These are phyloP conservation scores for Anisognathus igniventris DNA, from an alignment of 2,797 vertebrate genomes.

Conservation along the genomic window DNA sequence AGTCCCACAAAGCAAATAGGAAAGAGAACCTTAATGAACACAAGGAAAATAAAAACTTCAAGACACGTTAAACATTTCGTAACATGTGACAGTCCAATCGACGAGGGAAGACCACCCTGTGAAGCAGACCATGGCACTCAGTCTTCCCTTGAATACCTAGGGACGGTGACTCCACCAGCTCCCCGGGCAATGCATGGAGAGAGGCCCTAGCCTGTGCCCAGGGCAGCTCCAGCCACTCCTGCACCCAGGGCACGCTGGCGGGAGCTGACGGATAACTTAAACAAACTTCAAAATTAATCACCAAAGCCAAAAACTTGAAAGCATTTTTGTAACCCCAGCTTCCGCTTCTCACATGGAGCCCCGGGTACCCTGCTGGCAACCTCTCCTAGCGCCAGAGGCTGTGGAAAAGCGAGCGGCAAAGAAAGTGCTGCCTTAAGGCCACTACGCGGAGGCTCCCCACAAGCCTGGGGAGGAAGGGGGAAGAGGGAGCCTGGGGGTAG, in stretches of 20 bases:
- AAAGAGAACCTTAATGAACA: background rate
- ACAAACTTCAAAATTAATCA: background rate
- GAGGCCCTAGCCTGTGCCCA: rapidly evolving
- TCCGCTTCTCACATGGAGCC: rapidly evolving
- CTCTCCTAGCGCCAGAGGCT: background rate
- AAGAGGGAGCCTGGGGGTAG: rapidly evolving
- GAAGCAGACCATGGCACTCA: background rate
- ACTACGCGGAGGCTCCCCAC: rapidly evolving
- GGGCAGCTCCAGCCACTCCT: rapidly evolving
- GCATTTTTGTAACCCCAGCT: rapidly evolving
- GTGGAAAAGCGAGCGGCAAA: background rate
- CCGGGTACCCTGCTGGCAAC: background rate
- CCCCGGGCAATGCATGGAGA: rapidly evolving
- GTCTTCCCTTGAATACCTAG: rapidly evolving
- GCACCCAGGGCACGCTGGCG: rapidly evolving
- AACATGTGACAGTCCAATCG: rapidly evolving
- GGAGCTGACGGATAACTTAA: rapidly evolving
- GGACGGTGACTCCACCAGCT: background rate
- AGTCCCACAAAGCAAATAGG: background rate
- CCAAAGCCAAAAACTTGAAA: no score
- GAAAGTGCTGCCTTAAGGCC: background rate
- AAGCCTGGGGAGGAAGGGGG: background rate
- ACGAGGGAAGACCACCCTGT: background rate
- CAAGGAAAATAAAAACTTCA: background rate
- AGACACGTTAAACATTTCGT: background rate